phyloP scores from a whole-genome alignment of 2,888 invertebrate species.

The Dryocosmus kuriphilus region DNA sequence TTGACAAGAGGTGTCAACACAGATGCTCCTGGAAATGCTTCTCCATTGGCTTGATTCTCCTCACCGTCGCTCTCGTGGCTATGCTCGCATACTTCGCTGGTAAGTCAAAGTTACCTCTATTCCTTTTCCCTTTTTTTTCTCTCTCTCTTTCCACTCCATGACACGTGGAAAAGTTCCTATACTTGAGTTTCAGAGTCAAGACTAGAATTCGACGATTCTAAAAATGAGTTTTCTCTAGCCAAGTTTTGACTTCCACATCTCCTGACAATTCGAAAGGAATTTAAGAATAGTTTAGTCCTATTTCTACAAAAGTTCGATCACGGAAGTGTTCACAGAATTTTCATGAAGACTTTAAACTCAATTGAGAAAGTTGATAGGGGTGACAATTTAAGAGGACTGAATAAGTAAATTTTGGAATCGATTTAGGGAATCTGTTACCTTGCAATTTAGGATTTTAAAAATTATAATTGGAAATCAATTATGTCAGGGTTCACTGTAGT shows the following conservation, averaged over 20 bases:
- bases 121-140: background rate
- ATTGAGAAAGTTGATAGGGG: background rate
- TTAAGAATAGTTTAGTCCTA: conserved; percentile 14
- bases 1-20: conserved; percentile 95
- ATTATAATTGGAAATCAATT: no score
- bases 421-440: no score
- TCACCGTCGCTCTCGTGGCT: conserved; percentile 93
- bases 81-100: conserved; percentile 97
- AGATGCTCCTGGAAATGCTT: conserved; percentile 98
- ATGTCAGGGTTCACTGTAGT: background rate
- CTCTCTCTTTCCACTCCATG: background rate
- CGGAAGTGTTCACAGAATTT: conserved; percentile 28
- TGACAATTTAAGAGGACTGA: no score
- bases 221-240: conserved; percentile 28
- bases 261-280: conserved; percentile 22
- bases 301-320: conserved; percentile 13
- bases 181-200: conserved; percentile 13
- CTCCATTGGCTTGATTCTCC: conserved; percentile 94
- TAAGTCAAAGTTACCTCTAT: conserved; percentile 78
- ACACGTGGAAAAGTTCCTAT: conserved; percentile 17
- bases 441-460: no score
- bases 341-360: conserved; percentile 22
- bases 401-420: no score
- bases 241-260: conserved; percentile 20
- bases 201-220: conserved; percentile 14